Evolutionary conservation across 1,140 invertebrate species (phyloP).

Genomic region (Doryteuthis pealeii): DNA sequence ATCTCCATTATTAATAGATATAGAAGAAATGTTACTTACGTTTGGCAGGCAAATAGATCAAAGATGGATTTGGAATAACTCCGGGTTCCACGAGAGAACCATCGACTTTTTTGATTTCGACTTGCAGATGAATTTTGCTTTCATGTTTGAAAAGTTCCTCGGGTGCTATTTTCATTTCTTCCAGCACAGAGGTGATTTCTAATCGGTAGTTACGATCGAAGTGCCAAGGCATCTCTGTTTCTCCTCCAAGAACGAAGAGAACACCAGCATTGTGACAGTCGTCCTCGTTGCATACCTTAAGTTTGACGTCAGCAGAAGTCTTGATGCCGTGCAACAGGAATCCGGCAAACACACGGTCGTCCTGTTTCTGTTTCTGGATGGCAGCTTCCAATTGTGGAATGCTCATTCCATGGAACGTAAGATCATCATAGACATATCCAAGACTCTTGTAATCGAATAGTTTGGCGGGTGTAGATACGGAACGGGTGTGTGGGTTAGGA

Average conservation of each 20-base stretch:
- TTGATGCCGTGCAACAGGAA: constrained; percentile 28
- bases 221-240: constrained; percentile 22
- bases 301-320: constrained; percentile 24
- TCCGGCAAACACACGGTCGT: constrained; percentile 28
- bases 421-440: constrained; percentile 16
- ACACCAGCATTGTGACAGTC: constrained; percentile 9
- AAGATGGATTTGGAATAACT: constrained; percentile 16
- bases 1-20: too few relatives aligned
- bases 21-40: constrained; percentile 15
- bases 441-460: constrained; percentile 30
- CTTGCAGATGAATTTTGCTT: constrained; percentile 22
- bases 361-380: constrained; percentile 18
- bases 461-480: constrained; percentile 23
- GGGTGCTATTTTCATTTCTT: constrained; percentile 16
- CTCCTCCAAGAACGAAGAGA: constrained; percentile 16
- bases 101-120: constrained; percentile 24
- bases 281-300: constrained; percentile 20
- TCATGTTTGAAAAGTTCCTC: constrained; percentile 6
- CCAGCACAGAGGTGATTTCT: constrained; percentile 24
- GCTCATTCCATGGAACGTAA: constrained; percentile 13
- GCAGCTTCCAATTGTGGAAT: constrained; percentile 18
- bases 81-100: constrained; percentile 19
- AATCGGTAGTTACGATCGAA: constrained; percentile 33
- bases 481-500: constrained; percentile 12
- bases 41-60: constrained; percentile 29